Percentiles rank a stretch among this genome's conserved stretches.
Conservation (phyloP, 2,888 invertebrate genomes). For the Polydrusus tereticollis region DNA sequence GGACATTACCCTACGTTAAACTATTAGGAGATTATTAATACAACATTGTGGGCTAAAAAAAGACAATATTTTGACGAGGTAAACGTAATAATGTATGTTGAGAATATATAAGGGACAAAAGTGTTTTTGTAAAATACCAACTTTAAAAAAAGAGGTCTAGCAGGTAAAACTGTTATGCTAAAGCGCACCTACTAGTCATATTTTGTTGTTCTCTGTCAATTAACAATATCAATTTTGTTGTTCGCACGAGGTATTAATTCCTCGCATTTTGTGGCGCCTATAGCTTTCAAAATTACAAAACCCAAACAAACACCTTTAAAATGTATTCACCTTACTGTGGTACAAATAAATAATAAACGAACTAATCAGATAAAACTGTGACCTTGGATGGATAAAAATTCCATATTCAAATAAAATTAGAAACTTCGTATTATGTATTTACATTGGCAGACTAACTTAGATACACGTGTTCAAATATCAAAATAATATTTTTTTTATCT, state of each 20-base stretch:
- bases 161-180: no score
- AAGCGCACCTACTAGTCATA: no score
- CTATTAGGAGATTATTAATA: no score
- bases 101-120: no score
- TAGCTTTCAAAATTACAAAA: background rate
- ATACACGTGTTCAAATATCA: background rate
- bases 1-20: no score
- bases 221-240: background rate
- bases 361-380: slow-evolving; percentile 16
- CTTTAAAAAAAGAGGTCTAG: no score
- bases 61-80: no score
- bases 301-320: no score
- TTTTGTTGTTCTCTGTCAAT: background rate
- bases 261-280: background rate
- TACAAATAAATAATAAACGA: slow-evolving; percentile 14
- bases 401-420: slow-evolving; percentile 2
- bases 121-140: no score
- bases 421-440: background rate
- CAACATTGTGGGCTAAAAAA: no score
- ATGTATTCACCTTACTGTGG: background rate
- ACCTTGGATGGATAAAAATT: slow-evolving; percentile 16
- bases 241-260: background rate
- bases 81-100: no score
- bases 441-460: background rate
- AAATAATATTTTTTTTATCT: slow-evolving; percentile 1